phyloP scores from a whole-genome alignment of 2,113 vertebrate species.

The Rhabdomys dilectus region DNA sequence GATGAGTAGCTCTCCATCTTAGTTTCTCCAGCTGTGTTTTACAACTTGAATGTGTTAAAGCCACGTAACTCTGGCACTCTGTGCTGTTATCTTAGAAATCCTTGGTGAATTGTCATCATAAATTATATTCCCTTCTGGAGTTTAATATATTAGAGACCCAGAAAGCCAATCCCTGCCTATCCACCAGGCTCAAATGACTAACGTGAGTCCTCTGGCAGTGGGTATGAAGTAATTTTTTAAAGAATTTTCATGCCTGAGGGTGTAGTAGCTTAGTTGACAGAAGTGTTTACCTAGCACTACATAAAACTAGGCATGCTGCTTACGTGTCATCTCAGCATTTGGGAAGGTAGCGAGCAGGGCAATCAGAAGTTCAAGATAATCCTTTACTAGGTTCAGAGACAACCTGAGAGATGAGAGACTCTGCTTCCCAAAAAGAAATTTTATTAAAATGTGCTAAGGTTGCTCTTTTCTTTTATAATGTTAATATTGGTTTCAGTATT shows the following conservation, averaged over 20 bases:
- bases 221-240: not conserved
- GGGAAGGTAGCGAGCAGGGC: too few relatives aligned
- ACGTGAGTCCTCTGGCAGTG: not conserved
- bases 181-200: not conserved
- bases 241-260: not conserved
- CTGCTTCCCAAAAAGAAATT: not conserved
- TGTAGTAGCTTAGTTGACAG: not conserved
- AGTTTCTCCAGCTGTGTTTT: not conserved
- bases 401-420: not conserved
- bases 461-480: not conserved
- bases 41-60: not conserved
- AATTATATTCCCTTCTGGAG: not conserved
- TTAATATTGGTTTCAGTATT: not conserved
- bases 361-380: not conserved
- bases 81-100: not conserved
- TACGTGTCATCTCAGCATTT: not conserved
- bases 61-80: not conserved
- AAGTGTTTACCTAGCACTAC: not conserved
- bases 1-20: not conserved
- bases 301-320: not conserved
- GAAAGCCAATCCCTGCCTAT: not conserved
- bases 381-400: not conserved
- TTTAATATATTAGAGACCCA: not conserved
- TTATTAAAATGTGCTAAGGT: not conserved
- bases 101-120: constrained; percentile 12